Percentiles rank a stretch among this genome's conserved stretches.
Conservation (phyloP, 2,888 invertebrate genomes). For the Melieria crassipennis region DNA sequence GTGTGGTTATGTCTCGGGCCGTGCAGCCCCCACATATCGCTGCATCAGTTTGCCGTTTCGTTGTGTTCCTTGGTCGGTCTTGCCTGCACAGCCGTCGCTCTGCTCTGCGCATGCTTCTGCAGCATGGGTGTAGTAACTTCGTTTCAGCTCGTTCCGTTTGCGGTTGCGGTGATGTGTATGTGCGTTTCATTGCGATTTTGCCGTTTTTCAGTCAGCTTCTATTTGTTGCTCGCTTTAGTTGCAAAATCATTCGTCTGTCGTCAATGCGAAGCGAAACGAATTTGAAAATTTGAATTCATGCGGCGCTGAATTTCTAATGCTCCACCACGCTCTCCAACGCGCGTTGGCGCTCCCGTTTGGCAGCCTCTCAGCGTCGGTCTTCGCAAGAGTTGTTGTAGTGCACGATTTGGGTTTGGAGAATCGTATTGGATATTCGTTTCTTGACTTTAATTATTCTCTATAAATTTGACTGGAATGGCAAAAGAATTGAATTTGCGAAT, state of each 20-base stretch:
- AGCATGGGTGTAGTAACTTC: constrained; percentile 29
- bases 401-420: background rate
- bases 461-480: too few species aligned
- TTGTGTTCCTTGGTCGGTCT: background rate
- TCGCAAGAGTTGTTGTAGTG: too few species aligned
- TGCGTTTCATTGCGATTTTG: background rate
- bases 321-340: background rate
- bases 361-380: too few species aligned
- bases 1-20: background rate
- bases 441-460: background rate
- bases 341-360: too few species aligned
- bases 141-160: background rate
- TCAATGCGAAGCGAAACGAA: too few species aligned
- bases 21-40: background rate
- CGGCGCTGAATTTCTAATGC: background rate
- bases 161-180: too few species aligned
- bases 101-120: constrained; percentile 33
- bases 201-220: background rate
- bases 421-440: background rate
- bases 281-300: too few species aligned
- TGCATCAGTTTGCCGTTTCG: background rate
- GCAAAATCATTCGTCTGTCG: too few species aligned
- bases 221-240: too few species aligned
- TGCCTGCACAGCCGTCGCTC: background rate
- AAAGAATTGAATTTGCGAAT: background rate